Conservation (phyloP, 2,888 invertebrate species). For the Coenonympha glycerion region DNA sequence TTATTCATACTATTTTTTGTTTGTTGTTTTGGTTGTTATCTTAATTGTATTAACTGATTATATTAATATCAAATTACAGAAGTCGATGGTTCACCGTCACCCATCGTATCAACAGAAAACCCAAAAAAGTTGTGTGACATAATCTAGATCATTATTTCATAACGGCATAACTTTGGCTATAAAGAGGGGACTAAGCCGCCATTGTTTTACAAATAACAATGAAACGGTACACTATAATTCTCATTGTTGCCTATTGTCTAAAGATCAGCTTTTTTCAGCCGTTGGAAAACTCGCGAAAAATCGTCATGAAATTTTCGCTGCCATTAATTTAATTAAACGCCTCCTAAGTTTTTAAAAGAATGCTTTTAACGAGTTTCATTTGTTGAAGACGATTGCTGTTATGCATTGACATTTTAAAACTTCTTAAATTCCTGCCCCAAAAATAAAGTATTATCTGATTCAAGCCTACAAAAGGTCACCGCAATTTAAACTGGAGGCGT, state of each 20-base stretch:
- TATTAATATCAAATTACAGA: too few species aligned
- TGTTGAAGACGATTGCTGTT: background rate
- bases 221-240: constrained; percentile 1
- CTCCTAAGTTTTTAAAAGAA: constrained; percentile 5
- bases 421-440: background rate
- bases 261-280: constrained; percentile 6
- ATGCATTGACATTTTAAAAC: background rate
- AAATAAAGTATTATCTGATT: background rate
- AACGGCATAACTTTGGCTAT: constrained; percentile 10
- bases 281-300: background rate
- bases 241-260: background rate
- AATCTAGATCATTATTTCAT: background rate
- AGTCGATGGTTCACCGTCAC: too few species aligned
- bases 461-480: background rate
- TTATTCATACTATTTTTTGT: too few species aligned
- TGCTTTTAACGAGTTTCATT: constrained; percentile 6
- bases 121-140: background rate
- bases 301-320: constrained; percentile 5
- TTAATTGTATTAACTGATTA: too few species aligned
- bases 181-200: constrained; percentile 1
- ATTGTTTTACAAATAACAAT: constrained; percentile 8
- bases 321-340: constrained; percentile 13
- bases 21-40: too few species aligned
- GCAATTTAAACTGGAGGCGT: background rate
- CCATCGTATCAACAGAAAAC: too few species aligned